Percentiles rank a stretch among this genome's conserved stretches.
These are phyloP conservation scores for Heterochromis multidens DNA, from an alignment of 2,113 vertebrate species.

Conservation along the genomic window DNA sequence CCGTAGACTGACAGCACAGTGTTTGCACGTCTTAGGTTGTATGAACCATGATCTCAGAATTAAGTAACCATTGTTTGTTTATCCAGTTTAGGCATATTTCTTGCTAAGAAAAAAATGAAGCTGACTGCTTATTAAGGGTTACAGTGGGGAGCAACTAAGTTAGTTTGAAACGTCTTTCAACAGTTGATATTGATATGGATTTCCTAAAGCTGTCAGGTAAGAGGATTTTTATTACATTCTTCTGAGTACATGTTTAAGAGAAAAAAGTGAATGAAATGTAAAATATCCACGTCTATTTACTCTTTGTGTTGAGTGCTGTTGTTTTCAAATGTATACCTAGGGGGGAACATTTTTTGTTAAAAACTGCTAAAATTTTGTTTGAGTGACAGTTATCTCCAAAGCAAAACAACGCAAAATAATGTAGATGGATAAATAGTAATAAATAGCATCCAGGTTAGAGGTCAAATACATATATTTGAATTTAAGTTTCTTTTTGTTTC, in stretches of 20 bases:
- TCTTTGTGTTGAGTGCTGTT: no score
- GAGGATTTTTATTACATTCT: fast-evolving
- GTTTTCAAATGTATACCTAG: no score
- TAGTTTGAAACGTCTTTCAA: background rate
- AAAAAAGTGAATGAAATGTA: no score
- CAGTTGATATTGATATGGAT: background rate
- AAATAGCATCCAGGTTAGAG: no score
- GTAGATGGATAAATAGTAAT: no score
- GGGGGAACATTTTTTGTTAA: no score
- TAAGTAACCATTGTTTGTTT: fast-evolving
- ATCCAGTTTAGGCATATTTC: background rate
- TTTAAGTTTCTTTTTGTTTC: background rate
- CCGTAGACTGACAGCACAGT: background rate
- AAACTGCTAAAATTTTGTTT: no score
- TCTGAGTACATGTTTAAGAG: background rate
- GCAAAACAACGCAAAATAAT: no score
- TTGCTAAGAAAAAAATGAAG: background rate
- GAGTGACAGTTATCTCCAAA: no score
- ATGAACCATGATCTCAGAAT: background rate
- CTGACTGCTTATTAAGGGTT: background rate
- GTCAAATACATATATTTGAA: background rate
- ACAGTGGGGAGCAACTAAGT: background rate
- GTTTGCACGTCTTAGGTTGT: background rate
- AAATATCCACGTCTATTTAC: no score
- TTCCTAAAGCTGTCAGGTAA: background rate